Conservation (phyloP, 2,888 invertebrate genomes). For the Aleiodes alternator region DNA sequence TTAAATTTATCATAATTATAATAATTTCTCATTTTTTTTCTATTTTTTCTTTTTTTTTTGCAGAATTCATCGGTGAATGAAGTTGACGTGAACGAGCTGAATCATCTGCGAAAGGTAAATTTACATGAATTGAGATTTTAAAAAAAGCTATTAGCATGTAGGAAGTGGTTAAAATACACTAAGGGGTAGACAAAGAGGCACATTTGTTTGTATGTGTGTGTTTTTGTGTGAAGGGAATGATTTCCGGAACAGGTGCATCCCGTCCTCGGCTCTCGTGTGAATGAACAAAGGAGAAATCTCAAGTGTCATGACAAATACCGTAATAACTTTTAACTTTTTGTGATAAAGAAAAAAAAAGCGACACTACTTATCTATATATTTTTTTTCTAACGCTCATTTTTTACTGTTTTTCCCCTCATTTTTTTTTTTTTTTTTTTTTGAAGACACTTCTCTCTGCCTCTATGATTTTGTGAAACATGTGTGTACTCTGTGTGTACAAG, state of each 20-base stretch:
- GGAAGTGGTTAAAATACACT: not conserved
- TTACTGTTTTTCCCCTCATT: not conserved
- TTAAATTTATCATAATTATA: no score
- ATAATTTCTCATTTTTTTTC: no score
- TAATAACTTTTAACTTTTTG: not conserved
- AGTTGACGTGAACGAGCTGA: conserved; percentile 61
- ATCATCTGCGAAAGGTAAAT: conserved; percentile 67
- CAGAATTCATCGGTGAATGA: conserved; percentile 45
- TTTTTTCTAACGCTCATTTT: conserved; percentile 1
- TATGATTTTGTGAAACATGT: conserved; percentile 25
- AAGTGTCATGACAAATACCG: conserved; percentile 30
- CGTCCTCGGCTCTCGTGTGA: conserved; percentile 8
- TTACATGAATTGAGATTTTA: not conserved
- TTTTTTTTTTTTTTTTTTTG: not conserved
- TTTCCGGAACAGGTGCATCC: conserved; percentile 57
- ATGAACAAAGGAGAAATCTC: conserved; percentile 35
- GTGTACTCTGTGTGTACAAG: conserved; percentile 18
- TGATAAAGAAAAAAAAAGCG: not conserved
- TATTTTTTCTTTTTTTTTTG: not conserved
- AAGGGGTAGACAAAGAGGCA: conserved; percentile 4
- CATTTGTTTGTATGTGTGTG: not conserved
- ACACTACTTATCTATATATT: not conserved
- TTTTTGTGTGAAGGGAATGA: conserved; percentile 51
- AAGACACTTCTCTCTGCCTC: not conserved
- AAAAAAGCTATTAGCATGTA: not conserved